phyloP scores from a whole-genome alignment of 1,140 invertebrate genomes.

The Panagrolaimus sp. region DNA sequence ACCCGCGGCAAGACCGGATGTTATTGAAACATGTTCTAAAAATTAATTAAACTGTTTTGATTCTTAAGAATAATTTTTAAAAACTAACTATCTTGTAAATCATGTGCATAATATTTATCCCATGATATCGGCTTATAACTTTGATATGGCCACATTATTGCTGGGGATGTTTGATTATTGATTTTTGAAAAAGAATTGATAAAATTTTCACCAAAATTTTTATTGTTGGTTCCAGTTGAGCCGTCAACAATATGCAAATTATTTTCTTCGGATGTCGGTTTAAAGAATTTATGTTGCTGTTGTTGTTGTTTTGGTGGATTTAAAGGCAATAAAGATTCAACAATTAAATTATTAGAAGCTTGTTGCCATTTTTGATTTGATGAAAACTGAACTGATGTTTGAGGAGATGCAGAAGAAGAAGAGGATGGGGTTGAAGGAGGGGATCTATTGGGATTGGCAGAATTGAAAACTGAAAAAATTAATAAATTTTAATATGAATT shows the following conservation, averaged over 20 bases:
- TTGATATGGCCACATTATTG: slow-evolving; percentile 50
- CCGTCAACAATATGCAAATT: slow-evolving; percentile 10
- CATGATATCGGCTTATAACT: slow-evolving; percentile 53
- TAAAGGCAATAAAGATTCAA: neutral
- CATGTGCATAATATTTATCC: slow-evolving; percentile 54
- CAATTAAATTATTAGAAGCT: slow-evolving; percentile 2
- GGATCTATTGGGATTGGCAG: neutral
- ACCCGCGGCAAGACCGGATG: slow-evolving; percentile 52
- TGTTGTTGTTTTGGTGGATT: neutral
- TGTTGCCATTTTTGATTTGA: neutral
- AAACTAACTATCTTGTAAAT: slow-evolving; percentile 45
- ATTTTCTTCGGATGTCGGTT: neutral
- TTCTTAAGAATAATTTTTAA: no score
- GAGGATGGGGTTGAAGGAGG: neutral
- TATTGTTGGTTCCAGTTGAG: neutral
- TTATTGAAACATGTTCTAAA: slow-evolving; percentile 47
- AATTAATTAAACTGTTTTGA: slow-evolving; percentile 19
- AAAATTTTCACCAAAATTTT: neutral
- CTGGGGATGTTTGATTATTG: neutral
- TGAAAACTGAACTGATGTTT: neutral
- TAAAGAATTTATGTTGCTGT: neutral
- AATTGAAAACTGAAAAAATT: neutral
- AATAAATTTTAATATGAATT: neutral
- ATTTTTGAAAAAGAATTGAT: neutral
- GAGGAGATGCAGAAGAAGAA: neutral